Evolutionary conservation across 2,797 vertebrate species (phyloP), one percentile per base, ranked within the genome.

Genomic region (Danio albolineatus): DNA sequence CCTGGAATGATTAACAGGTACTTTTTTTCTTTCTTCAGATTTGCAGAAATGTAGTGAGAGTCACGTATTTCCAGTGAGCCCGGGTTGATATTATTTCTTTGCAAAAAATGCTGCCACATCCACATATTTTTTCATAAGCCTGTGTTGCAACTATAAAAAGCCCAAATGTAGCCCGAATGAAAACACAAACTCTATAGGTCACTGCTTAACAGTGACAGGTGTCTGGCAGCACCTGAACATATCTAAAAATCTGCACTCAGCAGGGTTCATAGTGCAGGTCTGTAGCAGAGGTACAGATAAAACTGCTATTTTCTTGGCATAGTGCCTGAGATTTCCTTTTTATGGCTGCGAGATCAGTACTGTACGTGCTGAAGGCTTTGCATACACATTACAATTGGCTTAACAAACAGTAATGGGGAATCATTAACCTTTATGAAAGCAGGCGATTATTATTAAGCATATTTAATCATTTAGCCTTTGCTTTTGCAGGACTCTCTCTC

Each of bases 301-400:
- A 72, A 38, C 39, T 72, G 12, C 9, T 57, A 72, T 71, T n/a
- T 17, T 4, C n/a, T 19, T 73, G 56, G 19, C 41, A 60, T 71
- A 46, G 57, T 61, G 43, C 9, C 16, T 19, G 54, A 60, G 7
- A 59, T 46, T 48, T 76, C 39, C 39, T 16, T 59, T 59, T 78
- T 14, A 59, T 44, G n/a, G n/a, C 21, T 46, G 16, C 57, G 38
- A 17, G 7, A 43, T 44, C 51, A 4, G 62, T 56, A 53, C 51
- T 4, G 62, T 56, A 53, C 17, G 6, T 13, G 1, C 44, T 39
- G 21, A 43, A 76, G 51, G 46, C 39, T 66, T 53, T 0, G 9
- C 5, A 51, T 38, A 39, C 6, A 2, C 49, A 17, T 17, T 39
- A 17, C n/a, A 71, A 38, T 39, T 51, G 36, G 16, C 67, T 69